Base-by-base conservation (phyloP, 2,888 invertebrate species). In the Galerucella pusilla region DNA sequence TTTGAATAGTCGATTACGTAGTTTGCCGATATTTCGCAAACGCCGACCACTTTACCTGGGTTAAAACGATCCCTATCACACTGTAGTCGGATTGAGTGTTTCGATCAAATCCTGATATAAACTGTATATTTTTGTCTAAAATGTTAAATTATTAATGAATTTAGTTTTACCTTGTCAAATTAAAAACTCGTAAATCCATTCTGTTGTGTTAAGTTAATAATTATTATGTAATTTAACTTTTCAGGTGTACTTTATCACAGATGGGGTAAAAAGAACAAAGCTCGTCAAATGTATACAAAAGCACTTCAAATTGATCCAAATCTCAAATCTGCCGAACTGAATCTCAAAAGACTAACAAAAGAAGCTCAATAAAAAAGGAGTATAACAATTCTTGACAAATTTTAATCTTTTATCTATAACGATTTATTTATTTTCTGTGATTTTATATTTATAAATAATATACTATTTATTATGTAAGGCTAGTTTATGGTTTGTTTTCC, bases 201-300 rank as follows among this genome's bases (percentile, higher is more conserved):
- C 7, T 7, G 35, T 42, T 42, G 35, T 42, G 35, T 42, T 9
- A 42, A 9, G 7, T 42, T 7, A 42, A 42, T 42, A 7, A 42
- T 7, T 42, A 42, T 42, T 7, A 42, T 42, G 42, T 63, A 63
- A 52, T 66, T 68, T 79, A 79, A 78, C 35, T 76, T 88, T 89
- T 68, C 86, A 94, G 96, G 95, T 74, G 96, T 97, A 25, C 89
- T 97, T n/a, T 97, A 97, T 87, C 97, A 97, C 88, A 92, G 96
- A 28, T 97, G 96, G 96, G 93, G 93, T 78, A 96, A 94, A 87
- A 90, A 91, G 75, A 89, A 91, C 7, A 88, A 91, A 81, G 97
- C 97, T 0, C 91, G 93, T 84, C 86, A 90, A 78, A 92, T 93
- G 88, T 98, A 98, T 85, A 88, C 89, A 80, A 91, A 90, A 83